These are phyloP conservation scores for Dasypus novemcinctus DNA, from an alignment of 2,113 vertebrate species.

Conservation along the genomic window DNA sequence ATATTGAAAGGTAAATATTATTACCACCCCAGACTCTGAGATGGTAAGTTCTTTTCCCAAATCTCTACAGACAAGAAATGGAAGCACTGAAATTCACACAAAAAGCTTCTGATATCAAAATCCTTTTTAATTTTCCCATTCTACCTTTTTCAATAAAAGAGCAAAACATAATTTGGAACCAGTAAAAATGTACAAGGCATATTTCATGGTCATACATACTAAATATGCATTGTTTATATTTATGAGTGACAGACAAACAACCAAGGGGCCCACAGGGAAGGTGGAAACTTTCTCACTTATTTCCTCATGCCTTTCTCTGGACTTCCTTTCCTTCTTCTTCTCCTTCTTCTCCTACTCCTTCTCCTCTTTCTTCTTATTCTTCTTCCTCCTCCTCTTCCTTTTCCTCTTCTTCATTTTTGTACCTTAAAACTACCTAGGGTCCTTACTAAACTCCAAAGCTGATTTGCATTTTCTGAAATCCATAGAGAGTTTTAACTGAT, in stretches of 20 bases:
- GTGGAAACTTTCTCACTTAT: not conserved
- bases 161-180: constrained; percentile 14
- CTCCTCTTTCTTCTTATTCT: too few relatives aligned
- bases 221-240: not conserved
- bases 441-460: not conserved
- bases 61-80: not conserved
- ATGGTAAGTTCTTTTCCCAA: not conserved
- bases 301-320: not conserved
- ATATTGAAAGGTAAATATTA: constrained; percentile 32
- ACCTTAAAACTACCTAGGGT: not conserved
- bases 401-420: not conserved
- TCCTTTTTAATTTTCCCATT: not conserved
- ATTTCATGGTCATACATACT: not conserved
- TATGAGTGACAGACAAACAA: too few relatives aligned
- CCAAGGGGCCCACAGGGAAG: not conserved
- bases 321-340: not conserved
- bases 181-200: not conserved
- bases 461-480: not conserved
- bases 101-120: constrained; percentile 15
- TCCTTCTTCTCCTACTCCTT: not conserved
- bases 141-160: not conserved
- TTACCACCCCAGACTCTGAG: not conserved
- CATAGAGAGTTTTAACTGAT: not conserved
- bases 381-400: not conserved
- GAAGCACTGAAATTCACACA: not conserved